phyloP scores from a whole-genome alignment of 1,140 invertebrate genomes.

The Melipona quadrifasciata region DNA sequence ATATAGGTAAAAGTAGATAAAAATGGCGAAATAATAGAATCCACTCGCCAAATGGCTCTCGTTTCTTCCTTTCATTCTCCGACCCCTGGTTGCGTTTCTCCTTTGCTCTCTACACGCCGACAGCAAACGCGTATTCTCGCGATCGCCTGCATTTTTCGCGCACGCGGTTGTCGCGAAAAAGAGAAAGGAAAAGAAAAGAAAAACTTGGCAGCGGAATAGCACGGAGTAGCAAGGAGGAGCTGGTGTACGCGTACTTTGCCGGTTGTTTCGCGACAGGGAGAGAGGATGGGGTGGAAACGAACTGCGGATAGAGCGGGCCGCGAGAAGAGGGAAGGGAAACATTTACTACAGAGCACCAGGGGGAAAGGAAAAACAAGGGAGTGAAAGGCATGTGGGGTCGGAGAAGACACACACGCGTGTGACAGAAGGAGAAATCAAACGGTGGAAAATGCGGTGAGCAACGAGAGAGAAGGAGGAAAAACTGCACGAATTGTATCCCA shows the following conservation, averaged over 20 bases:
- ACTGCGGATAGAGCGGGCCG: neutral
- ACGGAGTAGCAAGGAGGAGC: neutral
- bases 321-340: slow-evolving; percentile 2
- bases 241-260: neutral
- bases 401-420: neutral
- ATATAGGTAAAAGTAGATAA: no score
- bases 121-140: slow-evolving; percentile 25
- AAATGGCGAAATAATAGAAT: no score
- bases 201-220: slow-evolving; percentile 36
- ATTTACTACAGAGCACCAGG: neutral
- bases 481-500: no score
- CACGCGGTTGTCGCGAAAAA: slow-evolving; percentile 32
- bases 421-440: slow-evolving; percentile 40
- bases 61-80: neutral
- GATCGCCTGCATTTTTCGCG: slow-evolving; percentile 60
- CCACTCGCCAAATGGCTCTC: slow-evolving; percentile 24
- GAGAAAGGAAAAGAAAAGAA: neutral
- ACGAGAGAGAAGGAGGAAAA: neutral
- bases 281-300: no score
- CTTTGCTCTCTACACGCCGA: slow-evolving; percentile 3
- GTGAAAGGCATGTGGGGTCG: no score
- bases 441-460: slow-evolving; percentile 2
- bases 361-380: slow-evolving; percentile 43
- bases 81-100: slow-evolving; percentile 18
- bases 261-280: slow-evolving; percentile 3